These are phyloP conservation scores for Myrmecobius fasciatus DNA, from an alignment of 2,113 vertebrate genomes.

Conservation along the genomic window DNA sequence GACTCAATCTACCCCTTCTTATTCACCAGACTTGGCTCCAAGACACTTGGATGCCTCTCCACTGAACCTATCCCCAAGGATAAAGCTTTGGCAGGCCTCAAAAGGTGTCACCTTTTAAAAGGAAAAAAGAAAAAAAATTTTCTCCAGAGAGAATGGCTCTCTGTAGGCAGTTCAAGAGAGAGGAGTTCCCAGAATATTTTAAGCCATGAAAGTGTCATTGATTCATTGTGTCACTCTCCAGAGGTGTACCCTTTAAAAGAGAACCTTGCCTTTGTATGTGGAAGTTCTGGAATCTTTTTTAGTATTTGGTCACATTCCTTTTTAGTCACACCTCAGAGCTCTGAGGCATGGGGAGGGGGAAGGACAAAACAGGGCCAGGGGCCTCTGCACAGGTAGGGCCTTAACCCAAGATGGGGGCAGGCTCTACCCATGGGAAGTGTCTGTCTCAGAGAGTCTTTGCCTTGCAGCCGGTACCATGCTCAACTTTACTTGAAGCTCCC, in stretches of 20 bases:
- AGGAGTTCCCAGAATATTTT: neutral
- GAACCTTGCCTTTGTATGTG: fast-evolving
- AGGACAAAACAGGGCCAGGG: neutral
- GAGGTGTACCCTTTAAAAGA: neutral
- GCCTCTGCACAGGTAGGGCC: neutral
- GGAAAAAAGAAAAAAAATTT: neutral
- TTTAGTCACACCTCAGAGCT: neutral
- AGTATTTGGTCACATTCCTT: neutral
- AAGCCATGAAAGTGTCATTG: neutral
- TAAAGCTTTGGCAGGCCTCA: neutral
- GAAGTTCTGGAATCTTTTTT: neutral
- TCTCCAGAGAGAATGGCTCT: neutral
- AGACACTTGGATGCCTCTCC: neutral
- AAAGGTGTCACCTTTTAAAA: neutral
- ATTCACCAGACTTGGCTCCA: neutral
- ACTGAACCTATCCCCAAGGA: neutral
- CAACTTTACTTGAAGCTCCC: conserved; percentile 74
- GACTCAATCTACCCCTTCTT: neutral
- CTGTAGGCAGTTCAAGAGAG: neutral
- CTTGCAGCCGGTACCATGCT: neutral
- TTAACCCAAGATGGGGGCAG: neutral
- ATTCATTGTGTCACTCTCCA: neutral
- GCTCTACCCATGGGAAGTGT: neutral
- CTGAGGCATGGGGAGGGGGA: neutral
- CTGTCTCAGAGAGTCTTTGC: neutral